These are phyloP conservation scores for Monopis laevigella DNA, from an alignment of 2,888 invertebrate genomes.

Conservation along the genomic window DNA sequence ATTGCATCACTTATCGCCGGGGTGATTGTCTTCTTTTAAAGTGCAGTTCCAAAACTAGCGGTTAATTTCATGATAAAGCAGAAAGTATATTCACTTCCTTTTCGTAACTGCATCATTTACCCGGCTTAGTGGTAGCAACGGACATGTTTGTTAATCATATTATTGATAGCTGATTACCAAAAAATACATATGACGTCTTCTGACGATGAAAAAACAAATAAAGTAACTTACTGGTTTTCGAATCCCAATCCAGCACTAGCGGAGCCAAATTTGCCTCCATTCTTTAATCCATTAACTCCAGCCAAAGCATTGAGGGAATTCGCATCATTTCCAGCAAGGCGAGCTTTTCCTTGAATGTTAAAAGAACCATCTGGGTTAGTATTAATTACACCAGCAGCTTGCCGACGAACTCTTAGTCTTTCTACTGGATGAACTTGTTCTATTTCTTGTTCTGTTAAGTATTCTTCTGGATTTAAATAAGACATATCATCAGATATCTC, in stretches of 20 bases:
- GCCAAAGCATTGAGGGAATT: not conserved
- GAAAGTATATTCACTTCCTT: too few relatives aligned
- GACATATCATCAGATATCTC: not conserved
- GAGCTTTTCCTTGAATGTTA: conserved; percentile 2
- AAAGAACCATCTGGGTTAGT: conserved; percentile 7
- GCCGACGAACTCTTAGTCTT: conserved; percentile 1
- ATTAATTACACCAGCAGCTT: not conserved
- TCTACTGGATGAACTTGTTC: not conserved
- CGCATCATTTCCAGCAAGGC: not conserved
- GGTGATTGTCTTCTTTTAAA: too few relatives aligned
- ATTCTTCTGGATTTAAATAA: not conserved
- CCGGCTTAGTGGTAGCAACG: too few relatives aligned
- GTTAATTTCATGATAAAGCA: too few relatives aligned
- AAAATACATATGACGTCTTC: too few relatives aligned
- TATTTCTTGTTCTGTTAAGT: not conserved
- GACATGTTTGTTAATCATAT: too few relatives aligned
- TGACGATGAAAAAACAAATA: not conserved
- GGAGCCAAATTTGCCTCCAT: conserved; percentile 21
- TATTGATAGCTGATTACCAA: too few relatives aligned
- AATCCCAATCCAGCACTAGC: conserved; percentile 30
- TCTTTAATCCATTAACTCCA: conserved; percentile 5
- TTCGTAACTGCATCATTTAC: too few relatives aligned
- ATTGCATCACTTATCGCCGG: too few relatives aligned
- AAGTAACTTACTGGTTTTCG: conserved; percentile 32
- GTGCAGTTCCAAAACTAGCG: too few relatives aligned